phyloP scores from a whole-genome alignment of 2,113 vertebrate species.

The Asarcornis scutulata region DNA sequence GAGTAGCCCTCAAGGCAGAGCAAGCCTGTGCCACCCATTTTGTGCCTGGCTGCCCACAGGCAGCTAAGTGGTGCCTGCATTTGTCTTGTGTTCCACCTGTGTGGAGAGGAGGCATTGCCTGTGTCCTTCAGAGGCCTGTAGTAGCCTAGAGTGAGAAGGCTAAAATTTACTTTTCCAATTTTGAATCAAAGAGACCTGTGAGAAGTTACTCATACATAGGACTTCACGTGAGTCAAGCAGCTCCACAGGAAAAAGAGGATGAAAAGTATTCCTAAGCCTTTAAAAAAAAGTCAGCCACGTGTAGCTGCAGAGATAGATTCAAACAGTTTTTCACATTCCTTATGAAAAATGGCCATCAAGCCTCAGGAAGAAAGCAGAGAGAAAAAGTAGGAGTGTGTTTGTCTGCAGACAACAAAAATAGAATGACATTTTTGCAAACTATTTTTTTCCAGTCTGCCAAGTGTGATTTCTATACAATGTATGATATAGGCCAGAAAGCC shows the following conservation, averaged over 20 bases:
- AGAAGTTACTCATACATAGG: neutral
- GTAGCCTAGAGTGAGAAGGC: neutral
- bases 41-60: neutral
- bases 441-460: neutral
- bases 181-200: neutral
- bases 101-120: too few species aligned
- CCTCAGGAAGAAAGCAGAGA: neutral
- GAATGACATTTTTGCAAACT: neutral
- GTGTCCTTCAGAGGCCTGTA: neutral
- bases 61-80: neutral
- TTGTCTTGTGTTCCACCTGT: neutral
- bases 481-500: neutral
- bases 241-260: too few species aligned
- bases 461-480: neutral
- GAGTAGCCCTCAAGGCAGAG: fast-evolving
- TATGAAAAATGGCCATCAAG: neutral
- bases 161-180: neutral
- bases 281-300: neutral
- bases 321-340: neutral
- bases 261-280: neutral
- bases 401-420: neutral
- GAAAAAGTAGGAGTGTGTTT: neutral
- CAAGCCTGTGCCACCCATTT: neutral
- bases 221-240: neutral
- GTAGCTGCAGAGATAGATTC: neutral